These are phyloP conservation scores for Paralichthys olivaceus DNA, from an alignment of 2,113 vertebrate species.

Conservation along the genomic window DNA sequence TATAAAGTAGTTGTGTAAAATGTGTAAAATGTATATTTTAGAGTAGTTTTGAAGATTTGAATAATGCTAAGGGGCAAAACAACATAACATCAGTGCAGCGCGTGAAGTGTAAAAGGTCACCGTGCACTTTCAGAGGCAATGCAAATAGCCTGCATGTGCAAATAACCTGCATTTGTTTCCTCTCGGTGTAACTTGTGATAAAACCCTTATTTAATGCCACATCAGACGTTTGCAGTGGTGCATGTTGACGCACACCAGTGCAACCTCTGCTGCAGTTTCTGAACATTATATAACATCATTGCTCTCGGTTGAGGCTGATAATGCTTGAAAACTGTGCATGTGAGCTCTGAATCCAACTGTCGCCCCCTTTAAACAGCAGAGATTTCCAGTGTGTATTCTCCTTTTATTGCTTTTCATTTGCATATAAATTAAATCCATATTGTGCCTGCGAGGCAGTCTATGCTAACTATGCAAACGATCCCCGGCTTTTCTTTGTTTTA, in stretches of 20 bases:
- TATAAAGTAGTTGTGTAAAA: neutral
- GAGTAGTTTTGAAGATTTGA: neutral
- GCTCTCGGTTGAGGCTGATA: constrained; percentile 77
- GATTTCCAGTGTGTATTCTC: constrained; percentile 93
- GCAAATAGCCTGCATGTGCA: constrained; percentile 15
- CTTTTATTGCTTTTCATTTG: constrained; percentile 97
- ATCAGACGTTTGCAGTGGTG: neutral
- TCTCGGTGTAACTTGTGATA: neutral
- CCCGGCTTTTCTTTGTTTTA: constrained; percentile 93
- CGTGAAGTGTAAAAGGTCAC: constrained; percentile 15
- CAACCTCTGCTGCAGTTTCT: constrained; percentile 13
- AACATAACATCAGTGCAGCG: neutral
- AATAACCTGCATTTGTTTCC: neutral
- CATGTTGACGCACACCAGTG: neutral
- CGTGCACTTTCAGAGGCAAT: neutral
- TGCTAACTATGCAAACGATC: constrained; percentile 89
- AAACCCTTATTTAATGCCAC: neutral
- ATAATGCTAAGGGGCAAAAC: neutral
- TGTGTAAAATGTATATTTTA: neutral
- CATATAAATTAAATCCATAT: constrained; percentile 99
- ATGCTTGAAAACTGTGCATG: constrained; percentile 24
- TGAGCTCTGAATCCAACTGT: constrained; percentile 58
- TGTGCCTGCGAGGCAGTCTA: constrained; percentile 95
- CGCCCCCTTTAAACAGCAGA: constrained; percentile 80
- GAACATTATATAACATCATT: constrained; percentile 64